phyloP scores from a whole-genome alignment of 2,113 vertebrate genomes.

The Neogale vison region DNA sequence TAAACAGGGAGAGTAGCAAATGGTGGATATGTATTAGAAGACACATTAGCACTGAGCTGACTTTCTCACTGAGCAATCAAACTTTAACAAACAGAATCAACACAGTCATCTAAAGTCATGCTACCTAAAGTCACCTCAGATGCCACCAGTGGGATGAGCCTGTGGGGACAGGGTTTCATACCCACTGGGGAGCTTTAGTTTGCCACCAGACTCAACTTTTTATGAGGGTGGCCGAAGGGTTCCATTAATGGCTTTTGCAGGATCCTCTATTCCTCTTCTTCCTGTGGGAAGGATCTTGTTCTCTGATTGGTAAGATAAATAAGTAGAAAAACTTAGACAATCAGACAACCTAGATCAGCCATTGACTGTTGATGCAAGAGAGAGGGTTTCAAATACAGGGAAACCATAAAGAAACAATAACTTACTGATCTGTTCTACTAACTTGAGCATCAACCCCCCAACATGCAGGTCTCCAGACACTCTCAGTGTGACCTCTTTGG shows the following conservation, averaged over 20 bases:
- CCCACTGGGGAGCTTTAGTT: background rate
- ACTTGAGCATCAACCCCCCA: conserved; percentile 96
- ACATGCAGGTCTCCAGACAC: conserved; percentile 95
- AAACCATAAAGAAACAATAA: conserved; percentile 62
- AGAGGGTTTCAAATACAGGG: conserved; percentile 8
- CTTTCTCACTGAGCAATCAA: background rate
- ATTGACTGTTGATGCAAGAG: background rate
- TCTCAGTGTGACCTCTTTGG: conserved; percentile 82
- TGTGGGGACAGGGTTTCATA: background rate
- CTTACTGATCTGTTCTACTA: conserved; percentile 97
- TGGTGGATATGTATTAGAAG: background rate
- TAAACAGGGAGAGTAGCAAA: background rate
- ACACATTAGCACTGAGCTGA: background rate
- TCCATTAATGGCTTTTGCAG: background rate
- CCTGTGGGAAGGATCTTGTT: background rate
- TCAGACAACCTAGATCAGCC: background rate
- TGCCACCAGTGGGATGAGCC: background rate
- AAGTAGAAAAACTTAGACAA: background rate
- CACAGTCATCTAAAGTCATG: background rate
- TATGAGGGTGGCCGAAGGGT: background rate
- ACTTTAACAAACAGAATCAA: background rate
- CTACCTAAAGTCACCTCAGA: background rate
- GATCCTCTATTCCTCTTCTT: background rate
- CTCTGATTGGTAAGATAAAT: background rate
- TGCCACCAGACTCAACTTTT: background rate